Conservation (phyloP, 2,888 invertebrate species). For the Latrodectus elegans region DNA sequence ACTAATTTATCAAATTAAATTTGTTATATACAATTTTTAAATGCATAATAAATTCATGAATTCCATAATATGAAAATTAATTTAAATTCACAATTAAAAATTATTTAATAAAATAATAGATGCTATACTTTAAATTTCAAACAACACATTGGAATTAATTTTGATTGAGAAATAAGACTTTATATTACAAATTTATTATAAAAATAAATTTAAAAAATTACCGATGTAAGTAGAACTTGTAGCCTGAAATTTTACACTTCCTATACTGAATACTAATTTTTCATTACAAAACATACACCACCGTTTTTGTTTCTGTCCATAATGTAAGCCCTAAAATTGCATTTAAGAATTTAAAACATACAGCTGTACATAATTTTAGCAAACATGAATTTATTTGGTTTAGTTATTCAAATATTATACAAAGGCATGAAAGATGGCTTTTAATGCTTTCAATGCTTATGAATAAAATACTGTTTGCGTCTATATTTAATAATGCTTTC, state of each 20-base stretch:
- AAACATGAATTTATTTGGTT: no score
- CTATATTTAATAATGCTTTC: background rate
- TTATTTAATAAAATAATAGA: no score
- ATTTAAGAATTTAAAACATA: background rate
- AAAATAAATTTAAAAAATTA: background rate
- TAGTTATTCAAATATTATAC: no score
- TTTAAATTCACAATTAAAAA: background rate
- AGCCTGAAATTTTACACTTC: constrained; percentile 71
- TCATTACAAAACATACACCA: constrained; percentile 75
- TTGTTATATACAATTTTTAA: no score
- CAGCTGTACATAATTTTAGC: no score
- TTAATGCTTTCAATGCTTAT: background rate
- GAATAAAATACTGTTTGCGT: background rate
- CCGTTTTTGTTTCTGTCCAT: constrained; percentile 73
- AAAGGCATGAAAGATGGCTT: no score
- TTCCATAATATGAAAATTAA: background rate
- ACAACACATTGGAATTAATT: no score
- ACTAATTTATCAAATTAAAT: no score
- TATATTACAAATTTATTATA: background rate
- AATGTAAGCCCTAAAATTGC: constrained; percentile 73
- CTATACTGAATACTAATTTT: constrained; percentile 74
- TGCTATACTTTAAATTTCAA: no score
- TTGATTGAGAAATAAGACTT: background rate
- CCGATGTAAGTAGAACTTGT: constrained; percentile 16
- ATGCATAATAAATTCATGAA: no score